These are phyloP conservation scores for Thamnophis elegans DNA, from an alignment of 2,797 vertebrate species.

Conservation along the genomic window DNA sequence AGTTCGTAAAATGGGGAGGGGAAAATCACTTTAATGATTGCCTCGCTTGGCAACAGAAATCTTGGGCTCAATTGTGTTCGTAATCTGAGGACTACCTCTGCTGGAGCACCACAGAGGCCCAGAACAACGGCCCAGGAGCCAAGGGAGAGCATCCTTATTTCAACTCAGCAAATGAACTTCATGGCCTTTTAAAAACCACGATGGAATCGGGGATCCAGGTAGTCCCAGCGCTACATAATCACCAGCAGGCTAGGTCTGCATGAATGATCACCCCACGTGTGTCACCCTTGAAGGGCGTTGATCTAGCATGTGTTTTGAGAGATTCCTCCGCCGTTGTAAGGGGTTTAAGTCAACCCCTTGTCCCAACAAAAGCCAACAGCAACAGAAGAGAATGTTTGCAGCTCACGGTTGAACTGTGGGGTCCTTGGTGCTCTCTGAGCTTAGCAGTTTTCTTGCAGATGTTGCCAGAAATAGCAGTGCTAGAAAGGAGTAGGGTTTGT, in stretches of 20 bases:
- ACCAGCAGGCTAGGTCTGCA: neutral
- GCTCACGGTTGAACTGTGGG: neutral
- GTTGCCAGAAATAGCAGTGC: too few relatives aligned
- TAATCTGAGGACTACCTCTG: neutral
- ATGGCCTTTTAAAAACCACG: neutral
- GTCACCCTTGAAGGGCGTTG: neutral
- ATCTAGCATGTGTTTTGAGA: neutral
- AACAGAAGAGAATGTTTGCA: neutral
- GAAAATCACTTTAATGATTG: neutral
- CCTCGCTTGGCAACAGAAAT: neutral
- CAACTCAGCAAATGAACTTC: neutral
- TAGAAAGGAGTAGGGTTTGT: too few relatives aligned
- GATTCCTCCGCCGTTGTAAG: neutral
- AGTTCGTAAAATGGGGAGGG: neutral
- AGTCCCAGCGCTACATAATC: neutral
- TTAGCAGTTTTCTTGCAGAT: too few relatives aligned
- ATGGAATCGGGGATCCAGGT: neutral
- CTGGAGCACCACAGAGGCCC: neutral
- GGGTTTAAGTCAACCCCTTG: neutral
- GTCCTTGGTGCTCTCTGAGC: too few relatives aligned
- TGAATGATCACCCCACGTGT: neutral
- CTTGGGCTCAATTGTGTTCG: neutral
- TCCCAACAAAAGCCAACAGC: neutral
- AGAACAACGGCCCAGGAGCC: neutral
- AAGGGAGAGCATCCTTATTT: neutral